A percentile compares a stretch with the other conserved stretches of the same genome.
phyloP scores from a whole-genome alignment of 1,140 invertebrate species.

The Neuroterus valhalla region DNA sequence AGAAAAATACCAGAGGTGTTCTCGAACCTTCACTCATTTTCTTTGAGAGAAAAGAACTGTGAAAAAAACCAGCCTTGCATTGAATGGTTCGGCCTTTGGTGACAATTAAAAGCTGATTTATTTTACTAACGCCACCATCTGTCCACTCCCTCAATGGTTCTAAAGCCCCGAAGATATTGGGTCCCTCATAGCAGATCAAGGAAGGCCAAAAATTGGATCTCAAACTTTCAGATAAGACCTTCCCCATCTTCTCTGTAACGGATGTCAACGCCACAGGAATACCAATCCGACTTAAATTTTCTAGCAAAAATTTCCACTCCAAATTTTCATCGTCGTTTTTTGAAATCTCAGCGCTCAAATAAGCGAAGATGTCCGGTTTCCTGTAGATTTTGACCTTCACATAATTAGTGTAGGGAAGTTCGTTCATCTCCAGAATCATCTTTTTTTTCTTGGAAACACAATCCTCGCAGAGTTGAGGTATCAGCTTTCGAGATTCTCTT shows the following conservation, averaged over 20 bases:
- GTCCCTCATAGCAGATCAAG: neutral
- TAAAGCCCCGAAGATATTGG: neutral
- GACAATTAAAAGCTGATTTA: neutral
- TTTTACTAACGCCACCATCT: neutral
- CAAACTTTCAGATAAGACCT: neutral
- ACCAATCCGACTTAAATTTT: neutral
- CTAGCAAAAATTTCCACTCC: neutral
- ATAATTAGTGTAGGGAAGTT: neutral
- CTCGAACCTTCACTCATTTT: neutral
- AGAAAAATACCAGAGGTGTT: neutral
- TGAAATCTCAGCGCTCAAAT: neutral
- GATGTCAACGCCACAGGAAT: neutral
- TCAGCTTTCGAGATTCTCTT: neutral
- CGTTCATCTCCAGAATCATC: neutral
- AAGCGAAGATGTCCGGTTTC: neutral
- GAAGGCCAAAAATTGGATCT: neutral
- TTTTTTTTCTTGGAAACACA: neutral
- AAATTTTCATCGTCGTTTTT: neutral
- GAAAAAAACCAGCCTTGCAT: neutral
- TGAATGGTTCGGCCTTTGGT: neutral
- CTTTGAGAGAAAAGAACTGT: neutral
- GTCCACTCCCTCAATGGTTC: slow-evolving; percentile 6
- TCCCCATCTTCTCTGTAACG: neutral
- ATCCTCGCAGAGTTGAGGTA: neutral
- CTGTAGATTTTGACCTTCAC: neutral